Evolutionary conservation across 2,113 vertebrate genomes (phyloP), one percentile per base, ranked within the genome.

Genomic region (Megatriorchis doriae): DNA sequence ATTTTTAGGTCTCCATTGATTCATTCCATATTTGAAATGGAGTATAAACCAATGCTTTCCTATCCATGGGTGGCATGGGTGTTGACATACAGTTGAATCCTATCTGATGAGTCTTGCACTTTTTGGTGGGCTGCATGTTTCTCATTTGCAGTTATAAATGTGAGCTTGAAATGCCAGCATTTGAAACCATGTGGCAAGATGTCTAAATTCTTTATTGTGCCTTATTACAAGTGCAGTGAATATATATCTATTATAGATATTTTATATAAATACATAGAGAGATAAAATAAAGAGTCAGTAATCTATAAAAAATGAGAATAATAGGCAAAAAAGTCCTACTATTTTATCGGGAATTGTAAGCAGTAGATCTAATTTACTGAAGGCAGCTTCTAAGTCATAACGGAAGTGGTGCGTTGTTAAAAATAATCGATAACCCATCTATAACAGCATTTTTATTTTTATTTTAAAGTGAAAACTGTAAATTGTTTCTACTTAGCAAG

Each of bases 401-500:
- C 81, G 70, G 84, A 97, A 96, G 78, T 63, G 91, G 90, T 93
- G 47, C 45, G 81, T 71, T 93, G 72, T 95, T 97, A 97, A 98
- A 98, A 97, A 98, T 96, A 90, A 97, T 97, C 42, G 9, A 93
- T 98, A 97, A 95, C 47, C 71, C 84, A 92, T 72, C 93, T 89
- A 97, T 62, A 97, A 94, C 55, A 88, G 43, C 97, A 95, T 96
- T 98, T 98, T 97, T 96, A 97, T 97, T 98, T 96, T 79, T 96
- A 93, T 87, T 93, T 95, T 93, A 96, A 98, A 97, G 91, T 90
- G 96, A 98, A 97, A 97, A 96, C 72, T 96, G 93, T 94, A 98
- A 98, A 98, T 98, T 98, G 95, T 98, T 98, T 98, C 98, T 98
- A 97, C 97, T 98, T 98, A 98, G 93, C 95, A 98, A 97, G 98